A percentile compares a stretch with the other conserved stretches of the same genome.
These are phyloP conservation scores for Altica lythri DNA, from an alignment of 2,888 invertebrate genomes.

Conservation along the genomic window DNA sequence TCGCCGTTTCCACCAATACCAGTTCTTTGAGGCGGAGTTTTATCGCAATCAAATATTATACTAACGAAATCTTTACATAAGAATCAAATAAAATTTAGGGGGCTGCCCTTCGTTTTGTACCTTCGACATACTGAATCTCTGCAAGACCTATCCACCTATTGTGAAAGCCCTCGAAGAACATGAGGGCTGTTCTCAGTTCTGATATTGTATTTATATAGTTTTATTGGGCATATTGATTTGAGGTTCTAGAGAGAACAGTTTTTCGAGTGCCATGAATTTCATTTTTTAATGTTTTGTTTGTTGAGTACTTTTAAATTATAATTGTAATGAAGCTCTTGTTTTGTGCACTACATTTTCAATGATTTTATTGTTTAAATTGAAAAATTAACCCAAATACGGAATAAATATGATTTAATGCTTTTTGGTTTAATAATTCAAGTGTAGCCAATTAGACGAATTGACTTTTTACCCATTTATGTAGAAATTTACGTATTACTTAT, in stretches of 20 bases:
- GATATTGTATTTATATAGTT: conserved; percentile 59
- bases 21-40: conserved; percentile 17
- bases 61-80: conserved; percentile 23
- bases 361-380: too few relatives aligned
- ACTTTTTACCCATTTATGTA: too few relatives aligned
- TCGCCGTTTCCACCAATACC: conserved; percentile 21
- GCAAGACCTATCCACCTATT: conserved; percentile 49
- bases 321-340: conserved; percentile 6
- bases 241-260: conserved; percentile 41
- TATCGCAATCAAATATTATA: conserved; percentile 3
- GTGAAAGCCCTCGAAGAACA: conserved; percentile 47
- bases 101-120: conserved; percentile 32
- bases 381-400: too few relatives aligned
- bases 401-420: too few relatives aligned
- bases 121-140: conserved; percentile 36
- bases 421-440: too few relatives aligned
- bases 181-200: conserved; percentile 50
- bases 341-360: too few relatives aligned
- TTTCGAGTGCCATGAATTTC: conserved; percentile 42
- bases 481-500: too few relatives aligned
- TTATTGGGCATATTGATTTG: conserved; percentile 57
- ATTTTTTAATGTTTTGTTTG: conserved; percentile 30
- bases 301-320: conserved; percentile 26
- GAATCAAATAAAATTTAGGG: conserved; percentile 6
- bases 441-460: too few relatives aligned